Evolutionary conservation across 1,140 invertebrate species (phyloP).

Genomic region (Venturia canescens): DNA sequence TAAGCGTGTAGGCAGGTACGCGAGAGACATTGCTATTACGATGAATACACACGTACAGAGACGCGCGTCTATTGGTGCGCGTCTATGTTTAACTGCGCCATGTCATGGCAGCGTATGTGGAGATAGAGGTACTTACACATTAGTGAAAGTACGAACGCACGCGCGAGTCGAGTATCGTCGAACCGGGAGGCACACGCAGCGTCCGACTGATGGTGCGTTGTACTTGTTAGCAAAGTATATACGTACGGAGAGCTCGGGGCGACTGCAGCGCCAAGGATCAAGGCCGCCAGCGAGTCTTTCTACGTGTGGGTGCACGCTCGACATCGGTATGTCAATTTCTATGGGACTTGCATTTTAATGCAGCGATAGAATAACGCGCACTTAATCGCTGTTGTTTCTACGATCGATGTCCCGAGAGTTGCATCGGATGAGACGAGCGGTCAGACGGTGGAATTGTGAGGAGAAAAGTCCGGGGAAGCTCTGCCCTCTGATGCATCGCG

Average conservation of each 20-base stretch:
- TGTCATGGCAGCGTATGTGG: neutral
- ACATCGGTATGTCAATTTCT: too few species aligned
- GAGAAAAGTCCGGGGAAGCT: too few species aligned
- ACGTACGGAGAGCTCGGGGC: constrained; percentile 53
- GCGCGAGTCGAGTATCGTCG: constrained; percentile 18
- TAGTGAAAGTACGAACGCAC: constrained; percentile 70
- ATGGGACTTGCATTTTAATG: neutral
- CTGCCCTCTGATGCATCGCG: too few species aligned
- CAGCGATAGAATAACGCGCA: neutral
- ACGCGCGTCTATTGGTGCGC: neutral
- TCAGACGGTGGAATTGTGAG: too few species aligned
- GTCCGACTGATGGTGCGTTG: constrained; percentile 39
- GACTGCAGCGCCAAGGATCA: constrained; percentile 73
- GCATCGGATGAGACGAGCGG: too few species aligned
- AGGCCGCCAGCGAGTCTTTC: constrained; percentile 66
- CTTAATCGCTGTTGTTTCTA: too few species aligned
- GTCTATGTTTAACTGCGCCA: neutral
- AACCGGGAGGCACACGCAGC: constrained; percentile 54
- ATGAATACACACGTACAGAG: neutral
- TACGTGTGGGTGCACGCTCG: neutral
- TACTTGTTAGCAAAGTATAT: constrained; percentile 25
- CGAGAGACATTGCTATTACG: constrained; percentile 19
- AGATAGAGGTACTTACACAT: constrained; percentile 41
- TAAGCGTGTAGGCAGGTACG: constrained; percentile 54
- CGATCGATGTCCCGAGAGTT: too few species aligned